Base-by-base conservation (phyloP, 2,888 invertebrate species). In the Parasteatoda lunata region DNA sequence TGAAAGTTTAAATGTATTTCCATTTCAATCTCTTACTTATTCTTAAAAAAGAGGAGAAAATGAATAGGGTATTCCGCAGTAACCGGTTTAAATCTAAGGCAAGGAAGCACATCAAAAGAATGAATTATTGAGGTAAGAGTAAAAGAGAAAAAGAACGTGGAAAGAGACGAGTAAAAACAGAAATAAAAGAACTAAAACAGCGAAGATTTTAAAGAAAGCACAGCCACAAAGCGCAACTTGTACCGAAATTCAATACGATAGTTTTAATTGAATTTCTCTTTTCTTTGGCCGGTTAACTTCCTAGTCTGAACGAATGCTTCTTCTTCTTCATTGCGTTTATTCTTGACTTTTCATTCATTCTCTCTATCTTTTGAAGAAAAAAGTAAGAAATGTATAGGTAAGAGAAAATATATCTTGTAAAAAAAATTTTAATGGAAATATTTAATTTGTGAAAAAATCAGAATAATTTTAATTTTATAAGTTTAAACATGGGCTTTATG, bases 231-330 rank as follows among this genome's bases (percentile, higher is more conserved):
- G 75, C 69, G 75, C 64, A 75, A 75, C 81, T 75, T 69, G 81
- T 69, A 75, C 75, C 48, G 75, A 81, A 30, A 75, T 81, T 75
- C 75, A 81, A 68, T 81, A 75, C 81, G 75, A 75, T 75, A 75
- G 81, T 81, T 81, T 81, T 81, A 81, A 81, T 81, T 81, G 81
- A 81, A 81, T 81, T 81, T 69, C 75, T 68, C 69, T 54, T 59
- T 73, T 59, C n/a, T n/a, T 59, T 59, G n/a, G n/a, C 66, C 66
- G 15, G n/a, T 66, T 66, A 66, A 66, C 66, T 59, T 81, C 75
- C 75, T 59, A 69, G 54, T 75, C 59, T 69, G 81, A 81, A 81
- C 69, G 75, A 81, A 81, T 59, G 81, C 75, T 81, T 75, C 75
- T 81, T 69, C 81, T 75, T 78, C 68, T 78, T 47, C 59, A 81